phyloP scores from a whole-genome alignment of 2,113 vertebrate genomes.

The Athene noctua region DNA sequence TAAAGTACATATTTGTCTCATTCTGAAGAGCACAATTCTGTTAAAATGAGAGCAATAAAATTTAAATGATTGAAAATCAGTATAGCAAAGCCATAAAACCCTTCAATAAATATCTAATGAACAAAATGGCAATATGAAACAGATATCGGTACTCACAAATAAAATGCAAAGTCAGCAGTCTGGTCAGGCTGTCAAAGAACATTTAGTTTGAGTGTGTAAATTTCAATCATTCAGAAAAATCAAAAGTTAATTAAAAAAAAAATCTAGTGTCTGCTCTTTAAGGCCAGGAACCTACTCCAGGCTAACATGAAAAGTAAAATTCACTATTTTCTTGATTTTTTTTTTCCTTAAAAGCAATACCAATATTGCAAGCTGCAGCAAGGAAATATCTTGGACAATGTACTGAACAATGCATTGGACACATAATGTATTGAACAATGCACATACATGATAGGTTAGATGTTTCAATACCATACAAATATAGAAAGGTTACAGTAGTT shows the following conservation, averaged over 20 bases:
- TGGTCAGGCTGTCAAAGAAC: not conserved
- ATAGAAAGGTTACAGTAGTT: not conserved
- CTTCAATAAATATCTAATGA: not conserved
- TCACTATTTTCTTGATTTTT: not conserved
- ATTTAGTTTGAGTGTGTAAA: not conserved
- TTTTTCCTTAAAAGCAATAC: not conserved
- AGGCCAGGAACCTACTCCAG: not conserved
- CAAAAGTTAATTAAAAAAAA: not conserved
- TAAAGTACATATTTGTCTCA: not conserved
- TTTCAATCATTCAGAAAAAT: not conserved
- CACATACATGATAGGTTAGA: not conserved
- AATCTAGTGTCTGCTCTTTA: not conserved
- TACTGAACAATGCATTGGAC: not conserved
- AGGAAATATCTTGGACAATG: not conserved
- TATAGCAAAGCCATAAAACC: not conserved
- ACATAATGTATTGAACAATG: too few relatives aligned
- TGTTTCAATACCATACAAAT: not conserved
- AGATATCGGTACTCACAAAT: not conserved
- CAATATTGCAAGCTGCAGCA: not conserved
- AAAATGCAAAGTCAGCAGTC: not conserved
- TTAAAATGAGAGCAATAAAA: constrained; percentile 47
- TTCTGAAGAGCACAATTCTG: not conserved
- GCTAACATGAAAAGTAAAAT: not conserved
- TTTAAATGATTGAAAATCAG: not conserved
- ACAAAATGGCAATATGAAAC: not conserved